Percentiles rank a stretch among this genome's conserved stretches.
These are phyloP conservation scores for Varroa destructor DNA, from an alignment of 1,140 invertebrate species.

Conservation along the genomic window DNA sequence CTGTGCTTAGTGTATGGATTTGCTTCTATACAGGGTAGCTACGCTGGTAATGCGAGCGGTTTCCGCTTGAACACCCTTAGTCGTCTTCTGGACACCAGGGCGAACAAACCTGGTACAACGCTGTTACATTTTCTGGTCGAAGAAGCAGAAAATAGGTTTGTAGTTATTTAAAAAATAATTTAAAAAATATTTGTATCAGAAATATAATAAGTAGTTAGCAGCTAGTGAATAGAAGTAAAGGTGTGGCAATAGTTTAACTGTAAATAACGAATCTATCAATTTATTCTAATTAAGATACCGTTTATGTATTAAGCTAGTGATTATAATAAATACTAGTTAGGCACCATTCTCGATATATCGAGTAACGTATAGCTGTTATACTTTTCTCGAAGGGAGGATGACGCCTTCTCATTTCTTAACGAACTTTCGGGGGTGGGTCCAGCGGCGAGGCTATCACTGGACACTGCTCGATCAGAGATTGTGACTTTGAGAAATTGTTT, in stretches of 20 bases:
- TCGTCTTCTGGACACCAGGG: slow-evolving; percentile 81
- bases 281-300: too few species aligned
- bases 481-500: neutral
- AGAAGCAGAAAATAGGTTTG: slow-evolving; percentile 69
- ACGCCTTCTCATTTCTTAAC: slow-evolving; percentile 1
- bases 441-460: slow-evolving; percentile 9
- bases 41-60: slow-evolving; percentile 88
- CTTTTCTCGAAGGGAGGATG: neutral
- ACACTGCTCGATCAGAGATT: slow-evolving; percentile 7
- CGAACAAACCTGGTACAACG: slow-evolving; percentile 91
- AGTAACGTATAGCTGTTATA: too few species aligned
- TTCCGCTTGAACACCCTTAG: slow-evolving; percentile 82
- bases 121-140: slow-evolving; percentile 80
- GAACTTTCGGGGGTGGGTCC: neutral
- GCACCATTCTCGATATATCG: too few species aligned
- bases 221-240: neutral
- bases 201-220: slow-evolving; percentile 53
- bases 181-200: slow-evolving; percentile 68
- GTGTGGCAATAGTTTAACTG: too few species aligned
- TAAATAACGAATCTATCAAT: too few species aligned
- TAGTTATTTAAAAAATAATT: slow-evolving; percentile 60
- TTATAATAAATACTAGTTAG: too few species aligned
- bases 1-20: too few species aligned
- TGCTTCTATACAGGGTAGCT: slow-evolving; percentile 57
- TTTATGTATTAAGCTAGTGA: too few species aligned